Conservation (phyloP, 2,113 vertebrate genomes). For the Orthonyx spaldingii region DNA sequence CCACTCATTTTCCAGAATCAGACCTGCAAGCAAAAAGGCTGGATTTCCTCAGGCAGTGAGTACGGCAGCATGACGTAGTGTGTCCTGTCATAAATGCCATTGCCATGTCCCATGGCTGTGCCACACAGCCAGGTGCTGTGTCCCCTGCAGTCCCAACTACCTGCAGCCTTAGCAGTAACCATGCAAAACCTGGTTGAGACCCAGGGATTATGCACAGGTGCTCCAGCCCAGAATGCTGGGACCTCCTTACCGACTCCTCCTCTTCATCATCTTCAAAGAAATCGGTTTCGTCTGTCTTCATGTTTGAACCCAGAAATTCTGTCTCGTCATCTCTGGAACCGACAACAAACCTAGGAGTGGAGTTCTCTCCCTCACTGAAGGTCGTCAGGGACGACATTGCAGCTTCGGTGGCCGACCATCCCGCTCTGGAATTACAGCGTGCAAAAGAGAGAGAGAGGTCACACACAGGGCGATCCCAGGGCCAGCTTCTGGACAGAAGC, state of each 20-base stretch:
- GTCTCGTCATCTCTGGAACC: conserved; percentile 93
- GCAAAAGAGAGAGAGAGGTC: conserved; percentile 58
- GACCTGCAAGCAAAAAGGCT: neutral
- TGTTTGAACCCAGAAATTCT: conserved; percentile 82
- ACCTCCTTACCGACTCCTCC: conserved; percentile 64
- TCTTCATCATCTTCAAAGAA: conserved; percentile 88
- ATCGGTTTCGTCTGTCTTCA: conserved; percentile 90
- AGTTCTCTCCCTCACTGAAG: conserved; percentile 82
- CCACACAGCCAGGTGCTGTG: neutral
- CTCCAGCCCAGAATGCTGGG: fast-evolving
- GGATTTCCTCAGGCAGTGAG: neutral
- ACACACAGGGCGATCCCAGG: neutral
- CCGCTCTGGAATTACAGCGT: conserved; percentile 68
- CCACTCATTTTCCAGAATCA: neutral
- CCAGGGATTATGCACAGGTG: neutral
- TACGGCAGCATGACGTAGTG: fast-evolving
- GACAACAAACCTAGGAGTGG: conserved; percentile 93
- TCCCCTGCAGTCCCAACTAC: neutral
- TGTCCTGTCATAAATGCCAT: neutral
- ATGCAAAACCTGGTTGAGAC: neutral
- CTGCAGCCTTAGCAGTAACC: neutral
- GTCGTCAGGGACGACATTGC: conserved; percentile 94
- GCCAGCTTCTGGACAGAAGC: neutral
- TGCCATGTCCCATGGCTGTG: fast-evolving
- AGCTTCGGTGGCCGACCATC: conserved; percentile 77